Evolutionary conservation across 1,140 invertebrate species (phyloP), one percentile per base, ranked within the genome.

Genomic region (Lepidurus packardi): DNA sequence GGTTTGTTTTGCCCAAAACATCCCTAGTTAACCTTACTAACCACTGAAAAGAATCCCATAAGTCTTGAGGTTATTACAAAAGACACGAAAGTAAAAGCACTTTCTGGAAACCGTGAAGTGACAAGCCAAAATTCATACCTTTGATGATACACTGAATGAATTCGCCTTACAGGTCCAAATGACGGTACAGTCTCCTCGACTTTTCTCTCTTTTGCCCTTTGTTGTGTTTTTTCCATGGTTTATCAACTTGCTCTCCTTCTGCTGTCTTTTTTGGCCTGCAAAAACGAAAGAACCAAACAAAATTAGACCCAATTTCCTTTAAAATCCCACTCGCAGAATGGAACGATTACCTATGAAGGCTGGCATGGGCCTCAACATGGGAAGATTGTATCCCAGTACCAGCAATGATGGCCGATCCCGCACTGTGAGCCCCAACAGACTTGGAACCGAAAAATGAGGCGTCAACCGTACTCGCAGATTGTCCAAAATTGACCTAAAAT

Each of bases 161-260:
- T 34, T 34, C 34, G 34, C 34, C 16, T 80, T 75, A 81, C 79
- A 79, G 87, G 85, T 94, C 92, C 74, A 95, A 87, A 86, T 95
- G 90, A 45, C 88, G 87, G 85, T 93, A 94, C 25, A 93, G 86
- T 83, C 91, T 88, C 82, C 94, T 88, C n/a, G 93, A 83, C 85
- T 97, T 97, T 83, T 97, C 93, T 80, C 90, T 90, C 83, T 94
- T 95, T 76, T 94, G 93, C 82, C 92, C 91, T 83, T 94, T 94
- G 24, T 88, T 87, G 83, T 94, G 92, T 82, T 90, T 89, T 82
- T 94, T 94, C 92, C 93, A 95, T 7, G 93, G 92, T 85, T 96
- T 96, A 83, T 42, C 84, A 79, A 45, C 75, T 21, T 25, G 43
- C 42, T 34, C 47, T 16, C 75, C 75, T 16, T 43, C 47, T 43